Conservation (phyloP, 2,797 vertebrate species). For the Sebastes diaconus region DNA sequence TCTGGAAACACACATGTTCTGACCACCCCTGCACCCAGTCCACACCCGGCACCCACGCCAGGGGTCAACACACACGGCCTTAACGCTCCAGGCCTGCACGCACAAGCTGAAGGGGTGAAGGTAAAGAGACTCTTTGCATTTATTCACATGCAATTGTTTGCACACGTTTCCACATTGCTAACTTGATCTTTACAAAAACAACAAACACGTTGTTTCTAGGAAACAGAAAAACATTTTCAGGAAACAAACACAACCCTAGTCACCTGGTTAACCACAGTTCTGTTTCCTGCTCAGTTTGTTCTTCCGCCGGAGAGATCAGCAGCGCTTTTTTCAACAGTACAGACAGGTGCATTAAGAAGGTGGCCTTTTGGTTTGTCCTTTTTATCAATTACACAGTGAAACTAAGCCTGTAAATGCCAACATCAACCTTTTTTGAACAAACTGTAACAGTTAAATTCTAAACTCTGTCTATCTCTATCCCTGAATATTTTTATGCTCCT, state of each 20-base stretch:
- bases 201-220: constrained; percentile 26
- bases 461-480: background rate
- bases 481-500: background rate
- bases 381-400: background rate
- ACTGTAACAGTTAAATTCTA: background rate
- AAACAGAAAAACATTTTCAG: constrained; percentile 42
- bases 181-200: constrained; percentile 3
- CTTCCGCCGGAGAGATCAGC: constrained; percentile 1
- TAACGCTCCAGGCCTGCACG: constrained; percentile 88
- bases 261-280: constrained; percentile 49
- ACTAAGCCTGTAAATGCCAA: background rate
- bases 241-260: constrained; percentile 24
- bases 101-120: constrained; percentile 94
- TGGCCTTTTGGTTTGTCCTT: background rate
- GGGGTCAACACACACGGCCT: constrained; percentile 84
- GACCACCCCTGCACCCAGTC: constrained; percentile 75
- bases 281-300: constrained; percentile 52
- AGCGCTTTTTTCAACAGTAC: background rate
- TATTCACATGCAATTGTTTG: background rate
- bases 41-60: constrained; percentile 69
- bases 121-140: constrained; percentile 48
- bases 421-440: background rate
- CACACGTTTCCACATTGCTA: background rate
- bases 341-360: background rate
- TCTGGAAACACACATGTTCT: constrained; percentile 78